Evolutionary conservation across 1,140 invertebrate genomes (phyloP).

Genomic region (Probaryconus sp.): DNA sequence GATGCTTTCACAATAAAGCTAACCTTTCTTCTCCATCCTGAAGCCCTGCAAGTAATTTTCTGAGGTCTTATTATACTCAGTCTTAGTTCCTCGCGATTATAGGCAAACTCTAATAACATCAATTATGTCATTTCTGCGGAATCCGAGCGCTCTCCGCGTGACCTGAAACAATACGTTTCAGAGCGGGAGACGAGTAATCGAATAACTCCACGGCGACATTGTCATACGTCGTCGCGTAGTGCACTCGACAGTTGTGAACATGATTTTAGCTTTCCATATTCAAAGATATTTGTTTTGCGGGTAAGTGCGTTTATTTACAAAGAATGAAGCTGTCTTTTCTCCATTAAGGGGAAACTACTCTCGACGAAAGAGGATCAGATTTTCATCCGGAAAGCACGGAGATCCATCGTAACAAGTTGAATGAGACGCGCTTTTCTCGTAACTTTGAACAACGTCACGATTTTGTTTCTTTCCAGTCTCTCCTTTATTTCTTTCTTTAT

Average conservation of each 20-base stretch:
- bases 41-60: constrained; percentile 73
- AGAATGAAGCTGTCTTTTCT: constrained; percentile 35
- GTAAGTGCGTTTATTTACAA: constrained; percentile 23
- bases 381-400: constrained; percentile 1
- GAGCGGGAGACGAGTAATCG: constrained; percentile 40
- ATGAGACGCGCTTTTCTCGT: neutral
- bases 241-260: constrained; percentile 9
- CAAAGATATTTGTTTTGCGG: constrained; percentile 5
- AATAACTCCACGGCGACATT: constrained; percentile 36
- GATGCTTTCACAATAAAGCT: constrained; percentile 54
- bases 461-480: neutral
- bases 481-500: neutral
- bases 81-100: constrained; percentile 69
- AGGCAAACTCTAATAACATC: constrained; percentile 74
- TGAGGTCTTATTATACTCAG: constrained; percentile 64
- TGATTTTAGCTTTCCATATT: constrained; percentile 4
- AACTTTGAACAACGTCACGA: too few species aligned
- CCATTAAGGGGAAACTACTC: constrained; percentile 9
- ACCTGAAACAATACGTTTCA: constrained; percentile 65
- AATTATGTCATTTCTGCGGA: constrained; percentile 75
- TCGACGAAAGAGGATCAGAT: constrained; percentile 19
- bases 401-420: constrained; percentile 11
- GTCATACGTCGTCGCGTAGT: constrained; percentile 24
- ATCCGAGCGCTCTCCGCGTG: constrained; percentile 66
- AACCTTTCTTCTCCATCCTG: constrained; percentile 44